Percentiles rank a stretch among this genome's conserved stretches.
phyloP scores from a whole-genome alignment of 1,140 invertebrate genomes.

The Pristionchus pacificus region DNA sequence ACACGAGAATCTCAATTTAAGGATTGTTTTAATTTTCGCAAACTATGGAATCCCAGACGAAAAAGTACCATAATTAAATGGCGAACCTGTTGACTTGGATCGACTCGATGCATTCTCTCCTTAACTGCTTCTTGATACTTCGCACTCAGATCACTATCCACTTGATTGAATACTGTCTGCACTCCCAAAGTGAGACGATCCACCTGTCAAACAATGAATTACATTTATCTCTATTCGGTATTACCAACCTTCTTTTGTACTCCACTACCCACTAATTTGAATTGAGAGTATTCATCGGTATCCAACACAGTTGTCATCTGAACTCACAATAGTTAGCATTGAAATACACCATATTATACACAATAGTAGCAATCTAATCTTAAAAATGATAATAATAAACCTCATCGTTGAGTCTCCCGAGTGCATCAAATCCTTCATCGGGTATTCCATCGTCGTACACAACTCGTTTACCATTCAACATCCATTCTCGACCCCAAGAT shows the following conservation, averaged over 20 bases:
- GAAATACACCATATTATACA: no score
- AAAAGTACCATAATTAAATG: slow-evolving; percentile 19
- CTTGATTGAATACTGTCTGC: slow-evolving; percentile 55
- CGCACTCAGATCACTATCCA: slow-evolving; percentile 44
- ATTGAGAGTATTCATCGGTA: slow-evolving; percentile 39
- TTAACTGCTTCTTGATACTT: slow-evolving; percentile 52
- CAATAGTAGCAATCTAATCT: slow-evolving; percentile 8
- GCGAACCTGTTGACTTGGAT: slow-evolving; percentile 43
- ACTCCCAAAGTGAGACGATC: slow-evolving; percentile 54
- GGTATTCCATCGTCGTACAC: slow-evolving; percentile 56
- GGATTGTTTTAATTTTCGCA: not conserved
- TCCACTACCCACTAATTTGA: slow-evolving; percentile 53
- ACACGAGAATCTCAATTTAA: slow-evolving; percentile 45
- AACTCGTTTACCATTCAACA: slow-evolving; percentile 48
- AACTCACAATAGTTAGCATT: no score
- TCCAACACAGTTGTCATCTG: no score
- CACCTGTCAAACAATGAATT: slow-evolving; percentile 15
- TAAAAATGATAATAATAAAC: slow-evolving; percentile 3
- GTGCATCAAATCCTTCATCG: slow-evolving; percentile 45
- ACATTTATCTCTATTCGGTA: not conserved
- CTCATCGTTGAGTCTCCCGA: slow-evolving; percentile 43
- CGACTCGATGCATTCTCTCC: slow-evolving; percentile 51
- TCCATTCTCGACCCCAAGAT: slow-evolving; percentile 57
- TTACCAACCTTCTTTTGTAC: slow-evolving; percentile 45
- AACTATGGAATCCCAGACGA: not conserved